Conservation (phyloP, 2,888 invertebrate species). For the Deilephila elpenor region DNA sequence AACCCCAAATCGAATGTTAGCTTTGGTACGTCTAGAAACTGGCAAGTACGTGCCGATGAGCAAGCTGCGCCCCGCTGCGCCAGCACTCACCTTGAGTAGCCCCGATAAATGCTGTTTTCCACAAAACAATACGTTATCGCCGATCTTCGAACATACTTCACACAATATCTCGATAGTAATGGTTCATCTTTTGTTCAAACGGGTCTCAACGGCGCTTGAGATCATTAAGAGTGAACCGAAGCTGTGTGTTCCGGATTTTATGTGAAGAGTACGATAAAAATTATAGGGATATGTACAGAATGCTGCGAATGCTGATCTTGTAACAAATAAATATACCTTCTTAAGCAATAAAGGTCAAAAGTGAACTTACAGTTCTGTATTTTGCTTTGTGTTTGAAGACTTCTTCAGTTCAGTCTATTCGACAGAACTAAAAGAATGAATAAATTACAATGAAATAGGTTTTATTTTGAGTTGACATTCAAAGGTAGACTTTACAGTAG, state of each 20-base stretch:
- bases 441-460: too few species aligned
- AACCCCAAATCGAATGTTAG: not conserved
- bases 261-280: constrained; percentile 11
- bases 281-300: not conserved
- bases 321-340: not conserved
- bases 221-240: constrained; percentile 13
- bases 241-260: constrained; percentile 16
- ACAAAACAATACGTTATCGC: constrained; percentile 24
- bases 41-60: constrained; percentile 18
- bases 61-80: constrained; percentile 22
- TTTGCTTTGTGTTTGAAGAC: too few species aligned
- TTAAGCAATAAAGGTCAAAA: constrained; percentile 6
- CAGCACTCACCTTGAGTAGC: constrained; percentile 20
- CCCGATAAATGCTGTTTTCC: constrained; percentile 27
- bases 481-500: not conserved
- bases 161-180: constrained; percentile 21
- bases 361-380: not conserved
- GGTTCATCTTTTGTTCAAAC: constrained; percentile 26
- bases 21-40: not conserved
- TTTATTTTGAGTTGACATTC: too few species aligned
- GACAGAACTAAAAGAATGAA: too few species aligned
- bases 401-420: too few species aligned
- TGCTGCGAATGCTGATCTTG: not conserved
- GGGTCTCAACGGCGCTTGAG: constrained; percentile 16
- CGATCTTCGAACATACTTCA: constrained; percentile 17